Percentiles rank a stretch among this genome's conserved stretches.
These are phyloP conservation scores for Limosa lapponica DNA, from an alignment of 2,797 vertebrate species.

Conservation along the genomic window DNA sequence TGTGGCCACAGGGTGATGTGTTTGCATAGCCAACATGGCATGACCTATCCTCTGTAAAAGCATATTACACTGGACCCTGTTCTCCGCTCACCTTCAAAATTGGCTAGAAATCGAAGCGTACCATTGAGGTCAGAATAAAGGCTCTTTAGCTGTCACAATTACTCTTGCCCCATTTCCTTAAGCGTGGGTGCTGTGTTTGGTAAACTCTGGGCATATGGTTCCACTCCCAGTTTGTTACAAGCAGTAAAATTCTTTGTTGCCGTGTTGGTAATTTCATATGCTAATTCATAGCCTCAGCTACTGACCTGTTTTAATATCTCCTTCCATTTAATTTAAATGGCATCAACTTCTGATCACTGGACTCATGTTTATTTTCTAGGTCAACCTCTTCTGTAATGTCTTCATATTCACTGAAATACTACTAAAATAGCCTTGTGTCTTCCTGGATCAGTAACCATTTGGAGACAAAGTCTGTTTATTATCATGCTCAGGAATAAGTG, in stretches of 20 bases:
- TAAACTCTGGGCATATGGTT: conserved; percentile 56
- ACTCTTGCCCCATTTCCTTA: conserved; percentile 24
- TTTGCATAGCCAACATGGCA: not conserved
- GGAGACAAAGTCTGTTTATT: conserved; percentile 71
- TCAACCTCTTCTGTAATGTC: conserved; percentile 27
- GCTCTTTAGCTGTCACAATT: not conserved
- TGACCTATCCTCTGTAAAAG: not conserved
- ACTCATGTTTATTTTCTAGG: conserved; percentile 57
- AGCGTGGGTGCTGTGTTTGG: conserved; percentile 48
- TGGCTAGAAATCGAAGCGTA: not conserved
- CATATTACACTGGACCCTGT: not conserved
- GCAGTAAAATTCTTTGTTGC: conserved; percentile 1
- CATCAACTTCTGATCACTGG: conserved; percentile 14
- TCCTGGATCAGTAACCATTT: conserved; percentile 72
- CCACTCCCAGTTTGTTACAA: not conserved
- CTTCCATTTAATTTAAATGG: conserved; percentile 12
- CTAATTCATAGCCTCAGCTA: not conserved
- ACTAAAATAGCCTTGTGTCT: conserved; percentile 61
- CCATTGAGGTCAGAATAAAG: not conserved
- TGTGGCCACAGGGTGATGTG: not conserved
- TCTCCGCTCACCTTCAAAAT: not conserved
- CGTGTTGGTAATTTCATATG: not conserved
- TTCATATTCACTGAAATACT: conserved; percentile 23
- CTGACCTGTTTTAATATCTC: conserved; percentile 45
- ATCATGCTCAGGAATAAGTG: conserved; percentile 58